Evolutionary conservation across 2,888 invertebrate species (phyloP).

Genomic region (Parnassius smintheus): DNA sequence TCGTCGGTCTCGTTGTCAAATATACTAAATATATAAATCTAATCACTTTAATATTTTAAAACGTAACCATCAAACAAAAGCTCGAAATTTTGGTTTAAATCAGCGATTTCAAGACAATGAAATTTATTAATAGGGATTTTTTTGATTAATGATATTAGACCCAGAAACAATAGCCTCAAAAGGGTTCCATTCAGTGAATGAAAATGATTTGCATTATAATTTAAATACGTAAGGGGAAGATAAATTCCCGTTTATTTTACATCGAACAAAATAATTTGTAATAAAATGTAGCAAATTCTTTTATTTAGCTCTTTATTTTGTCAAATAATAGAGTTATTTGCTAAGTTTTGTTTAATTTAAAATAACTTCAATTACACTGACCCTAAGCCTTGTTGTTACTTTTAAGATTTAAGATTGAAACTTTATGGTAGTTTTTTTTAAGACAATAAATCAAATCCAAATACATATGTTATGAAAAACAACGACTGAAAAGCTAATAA

Average conservation of each 20-base stretch:
- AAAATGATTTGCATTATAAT: slow-evolving; percentile 26
- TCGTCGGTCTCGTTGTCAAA: too few relatives aligned
- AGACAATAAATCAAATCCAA: too few relatives aligned
- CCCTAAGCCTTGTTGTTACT: too few relatives aligned
- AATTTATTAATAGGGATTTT: slow-evolving; percentile 22
- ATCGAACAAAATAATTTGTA: slow-evolving; percentile 17
- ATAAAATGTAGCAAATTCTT: slow-evolving; percentile 7
- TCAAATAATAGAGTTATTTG: background rate
- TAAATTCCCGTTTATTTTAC: slow-evolving; percentile 19
- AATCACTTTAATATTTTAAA: too few relatives aligned
- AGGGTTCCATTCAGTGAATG: slow-evolving; percentile 22
- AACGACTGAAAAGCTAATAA: too few relatives aligned
- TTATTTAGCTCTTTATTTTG: slow-evolving; percentile 1
- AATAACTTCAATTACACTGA: too few relatives aligned
- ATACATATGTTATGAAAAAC: too few relatives aligned
- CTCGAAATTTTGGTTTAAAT: slow-evolving; percentile 4
- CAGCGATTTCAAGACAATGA: slow-evolving; percentile 17
- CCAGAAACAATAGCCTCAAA: slow-evolving; percentile 22
- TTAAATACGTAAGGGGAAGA: slow-evolving; percentile 18
- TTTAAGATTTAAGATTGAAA: too few relatives aligned
- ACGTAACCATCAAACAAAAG: too few relatives aligned
- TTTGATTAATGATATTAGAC: slow-evolving; percentile 24
- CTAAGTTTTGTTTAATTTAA: too few relatives aligned
- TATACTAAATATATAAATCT: too few relatives aligned
- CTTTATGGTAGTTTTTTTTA: too few relatives aligned